These are phyloP conservation scores for Oncopeltus fasciatus DNA, from an alignment of 1,140 invertebrate species.

Conservation along the genomic window DNA sequence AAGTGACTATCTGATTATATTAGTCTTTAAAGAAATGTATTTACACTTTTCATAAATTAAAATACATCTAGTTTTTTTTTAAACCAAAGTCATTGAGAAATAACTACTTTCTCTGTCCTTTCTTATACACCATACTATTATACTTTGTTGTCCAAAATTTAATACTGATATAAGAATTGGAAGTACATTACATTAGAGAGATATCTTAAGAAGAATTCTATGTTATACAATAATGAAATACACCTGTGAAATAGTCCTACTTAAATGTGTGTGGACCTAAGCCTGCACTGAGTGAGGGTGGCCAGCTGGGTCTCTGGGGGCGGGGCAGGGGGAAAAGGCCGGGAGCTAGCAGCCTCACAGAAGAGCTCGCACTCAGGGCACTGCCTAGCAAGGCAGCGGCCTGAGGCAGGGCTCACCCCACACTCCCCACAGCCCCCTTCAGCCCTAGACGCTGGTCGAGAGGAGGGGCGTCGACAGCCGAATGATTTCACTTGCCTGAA, in stretches of 20 bases:
- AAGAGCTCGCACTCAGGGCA: not conserved
- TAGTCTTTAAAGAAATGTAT: too few species aligned
- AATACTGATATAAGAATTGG: too few species aligned
- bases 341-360: not conserved
- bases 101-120: too few species aligned
- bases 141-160: too few species aligned
- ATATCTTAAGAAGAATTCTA: too few species aligned
- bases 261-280: not conserved
- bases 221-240: too few species aligned
- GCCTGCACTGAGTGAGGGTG: not conserved
- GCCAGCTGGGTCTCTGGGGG: not conserved
- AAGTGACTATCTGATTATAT: too few species aligned
- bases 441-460: conserved; percentile 21
- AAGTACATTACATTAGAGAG: too few species aligned
- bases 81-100: too few species aligned
- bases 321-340: not conserved
- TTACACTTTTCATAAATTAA: too few species aligned
- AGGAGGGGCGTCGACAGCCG: conserved; percentile 21
- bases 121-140: too few species aligned
- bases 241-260: not conserved
- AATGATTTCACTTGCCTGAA: conserved; percentile 20
- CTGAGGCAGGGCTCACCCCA: not conserved
- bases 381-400: not conserved
- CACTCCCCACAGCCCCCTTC: not conserved
- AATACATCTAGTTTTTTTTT: too few species aligned